phyloP scores from a whole-genome alignment of 2,888 invertebrate species.

The Tiphia femorata region DNA sequence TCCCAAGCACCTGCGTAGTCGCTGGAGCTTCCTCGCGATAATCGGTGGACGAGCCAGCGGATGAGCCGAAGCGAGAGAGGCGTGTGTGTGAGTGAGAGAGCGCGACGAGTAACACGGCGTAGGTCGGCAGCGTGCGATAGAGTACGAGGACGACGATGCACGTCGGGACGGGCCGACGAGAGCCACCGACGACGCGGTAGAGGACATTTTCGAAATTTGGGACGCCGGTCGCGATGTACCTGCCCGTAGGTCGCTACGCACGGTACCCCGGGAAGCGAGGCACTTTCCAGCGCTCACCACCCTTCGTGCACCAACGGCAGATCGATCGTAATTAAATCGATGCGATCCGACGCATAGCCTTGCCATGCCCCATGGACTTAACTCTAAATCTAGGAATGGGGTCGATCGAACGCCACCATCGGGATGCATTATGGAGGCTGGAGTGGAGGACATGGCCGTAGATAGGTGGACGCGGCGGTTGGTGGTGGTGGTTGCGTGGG shows the following conservation, averaged over 20 bases:
- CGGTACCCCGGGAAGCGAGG: no score
- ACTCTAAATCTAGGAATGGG: conserved; percentile 57
- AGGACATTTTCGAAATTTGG: conserved; percentile 47
- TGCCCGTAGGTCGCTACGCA: conserved; percentile 14
- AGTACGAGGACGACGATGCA: conserved; percentile 11
- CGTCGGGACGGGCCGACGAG: no score
- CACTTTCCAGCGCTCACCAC: conserved; percentile 13
- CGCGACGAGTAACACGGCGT: no score
- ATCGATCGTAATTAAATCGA: conserved; percentile 59
- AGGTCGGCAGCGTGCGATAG: conserved; percentile 4
- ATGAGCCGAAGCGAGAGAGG: neutral
- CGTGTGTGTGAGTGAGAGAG: neutral
- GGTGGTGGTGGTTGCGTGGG: no score
- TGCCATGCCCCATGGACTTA: conserved; percentile 43
- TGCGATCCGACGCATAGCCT: conserved; percentile 34
- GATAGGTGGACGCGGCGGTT: conserved; percentile 47
- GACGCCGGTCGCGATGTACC: conserved; percentile 38
- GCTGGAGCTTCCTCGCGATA: no score
- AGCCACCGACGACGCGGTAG: neutral
- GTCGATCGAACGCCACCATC: conserved; percentile 58
- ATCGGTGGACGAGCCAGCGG: neutral
- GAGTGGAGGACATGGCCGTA: conserved; percentile 49
- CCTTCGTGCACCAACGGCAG: conserved; percentile 38
- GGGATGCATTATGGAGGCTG: conserved; percentile 53
- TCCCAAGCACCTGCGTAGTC: no score